A percentile compares a stretch with the other conserved stretches of the same genome.
Evolutionary conservation across 2,797 vertebrate genomes (phyloP).

Genomic region (Synanceia verrucosa): DNA sequence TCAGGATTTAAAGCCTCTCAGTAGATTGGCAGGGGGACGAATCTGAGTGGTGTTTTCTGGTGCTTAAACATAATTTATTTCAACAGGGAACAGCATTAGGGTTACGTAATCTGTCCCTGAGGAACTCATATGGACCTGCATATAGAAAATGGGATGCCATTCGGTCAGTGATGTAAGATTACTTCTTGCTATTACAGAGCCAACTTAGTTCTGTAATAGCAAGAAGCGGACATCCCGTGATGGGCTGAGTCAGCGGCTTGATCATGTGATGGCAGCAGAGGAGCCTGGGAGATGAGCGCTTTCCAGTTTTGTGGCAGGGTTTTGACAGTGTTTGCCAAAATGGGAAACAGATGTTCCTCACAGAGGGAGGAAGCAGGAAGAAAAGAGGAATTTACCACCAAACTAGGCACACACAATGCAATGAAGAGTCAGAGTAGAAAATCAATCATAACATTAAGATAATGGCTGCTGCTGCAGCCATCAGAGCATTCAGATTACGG

Average conservation of each 20-base stretch:
- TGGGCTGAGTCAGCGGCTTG: slow-evolving; percentile 62
- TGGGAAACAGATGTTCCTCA: slow-evolving; percentile 64
- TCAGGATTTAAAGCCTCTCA: slow-evolving; percentile 47
- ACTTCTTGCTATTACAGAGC: slow-evolving; percentile 8
- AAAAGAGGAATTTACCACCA: neutral
- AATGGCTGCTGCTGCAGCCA: slow-evolving; percentile 4
- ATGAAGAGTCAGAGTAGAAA: slow-evolving; percentile 16
- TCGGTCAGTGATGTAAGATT: slow-evolving; percentile 45
- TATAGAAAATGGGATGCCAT: slow-evolving; percentile 51
- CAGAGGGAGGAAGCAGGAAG: neutral
- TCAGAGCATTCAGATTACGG: slow-evolving; percentile 15
- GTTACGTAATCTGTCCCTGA: slow-evolving; percentile 42
- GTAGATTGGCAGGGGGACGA: slow-evolving; percentile 27
- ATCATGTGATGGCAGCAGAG: slow-evolving; percentile 61
- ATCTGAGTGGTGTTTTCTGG: neutral
- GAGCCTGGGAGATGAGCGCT: slow-evolving; percentile 45
- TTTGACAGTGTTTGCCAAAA: slow-evolving; percentile 15
- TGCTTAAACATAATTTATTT: slow-evolving; percentile 39
- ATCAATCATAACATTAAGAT: slow-evolving; percentile 22
- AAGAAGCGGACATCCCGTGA: slow-evolving; percentile 51
- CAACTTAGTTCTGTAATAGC: slow-evolving; percentile 5
- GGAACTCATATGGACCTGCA: slow-evolving; percentile 36
- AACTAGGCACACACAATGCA: neutral
- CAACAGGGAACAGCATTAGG: slow-evolving; percentile 3
- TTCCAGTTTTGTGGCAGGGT: slow-evolving; percentile 15